A percentile compares a stretch with the other conserved stretches of the same genome.
These are phyloP conservation scores for Salvelinus namaycush DNA, from an alignment of 2,113 vertebrate genomes.

Conservation along the genomic window DNA sequence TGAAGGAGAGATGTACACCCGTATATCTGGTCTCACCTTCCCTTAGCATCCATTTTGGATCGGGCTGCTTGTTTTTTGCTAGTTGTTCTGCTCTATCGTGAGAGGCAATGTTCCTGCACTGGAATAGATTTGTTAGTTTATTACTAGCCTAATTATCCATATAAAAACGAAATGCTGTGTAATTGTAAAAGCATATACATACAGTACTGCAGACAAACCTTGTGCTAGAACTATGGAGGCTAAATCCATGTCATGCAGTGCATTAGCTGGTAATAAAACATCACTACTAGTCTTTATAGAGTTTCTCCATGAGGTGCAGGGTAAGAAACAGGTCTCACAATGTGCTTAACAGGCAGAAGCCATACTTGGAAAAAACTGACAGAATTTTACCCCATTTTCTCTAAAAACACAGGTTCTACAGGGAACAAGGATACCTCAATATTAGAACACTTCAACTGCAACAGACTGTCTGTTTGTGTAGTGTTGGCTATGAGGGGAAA, in stretches of 20 bases:
- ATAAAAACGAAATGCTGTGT: no score
- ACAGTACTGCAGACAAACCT: no score
- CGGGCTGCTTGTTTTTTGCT: neutral
- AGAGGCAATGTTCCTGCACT: neutral
- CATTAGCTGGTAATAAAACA: neutral
- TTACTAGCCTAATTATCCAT: neutral
- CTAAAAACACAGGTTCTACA: neutral
- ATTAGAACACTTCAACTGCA: conserved; percentile 2
- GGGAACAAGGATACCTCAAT: neutral
- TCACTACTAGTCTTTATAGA: neutral
- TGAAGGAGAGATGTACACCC: neutral
- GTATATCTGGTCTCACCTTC: neutral
- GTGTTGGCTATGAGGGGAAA: no score
- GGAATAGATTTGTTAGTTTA: neutral
- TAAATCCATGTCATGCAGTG: neutral
- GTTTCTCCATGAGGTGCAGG: no score
- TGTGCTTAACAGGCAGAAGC: neutral
- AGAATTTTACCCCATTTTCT: neutral
- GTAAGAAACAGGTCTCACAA: neutral
- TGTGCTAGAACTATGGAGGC: neutral
- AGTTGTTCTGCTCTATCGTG: neutral
- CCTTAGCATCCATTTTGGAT: neutral
- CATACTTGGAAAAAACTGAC: neutral
- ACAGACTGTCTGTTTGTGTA: neutral
- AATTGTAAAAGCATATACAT: no score